Base-by-base conservation (phyloP, 2,113 vertebrate genomes). In the Anarhynchus alexandrinus region DNA sequence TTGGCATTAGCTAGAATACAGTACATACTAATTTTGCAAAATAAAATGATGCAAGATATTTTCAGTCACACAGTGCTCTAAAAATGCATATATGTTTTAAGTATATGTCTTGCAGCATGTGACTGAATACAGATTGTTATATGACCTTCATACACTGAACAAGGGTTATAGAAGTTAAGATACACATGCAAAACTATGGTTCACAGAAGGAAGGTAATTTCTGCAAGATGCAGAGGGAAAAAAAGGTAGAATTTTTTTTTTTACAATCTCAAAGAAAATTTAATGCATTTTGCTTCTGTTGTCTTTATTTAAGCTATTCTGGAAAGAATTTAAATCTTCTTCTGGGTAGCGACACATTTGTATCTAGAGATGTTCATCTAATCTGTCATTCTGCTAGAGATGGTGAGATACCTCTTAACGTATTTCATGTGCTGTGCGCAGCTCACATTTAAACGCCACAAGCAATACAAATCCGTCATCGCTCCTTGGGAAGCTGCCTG, bases 401-500 rank as follows among this genome's bases (percentile, higher is more conserved):
- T 21, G 30, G 65, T 10, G 43, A 87, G 78, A 82, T 72, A 66
- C 29, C 66, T 91, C 84, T 83, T 65, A 96, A 82, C 1, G 2
- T 80, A 79, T 87, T 91, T 96, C 65, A 93, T 77, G 70, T 58
- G 73, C 66, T 85, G 20, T 22, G 72, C 4, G 11, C 88, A 95
- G 79, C 62, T 95, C 87, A 92, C 77, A 83, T 95, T 92, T 80
- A 97, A 97, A 95, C 89, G 94, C 96, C 94, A 95, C 88, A 54
- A 88, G 65, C 66, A 96, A 86, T 88, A 92, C 69, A 96, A 83
- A 78, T 92, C 94, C 42, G 12, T 83, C 94, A 82, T 92, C 54
- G 88, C 95, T 96, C 97, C 96, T 94, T 97, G 94, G 95, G 97
- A 98, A 98, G 94, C 96, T 96, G 96, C 96, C 97, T 96, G 94